phyloP scores from a whole-genome alignment of 2,113 vertebrate genomes.

The Gracilinanus agilis region DNA sequence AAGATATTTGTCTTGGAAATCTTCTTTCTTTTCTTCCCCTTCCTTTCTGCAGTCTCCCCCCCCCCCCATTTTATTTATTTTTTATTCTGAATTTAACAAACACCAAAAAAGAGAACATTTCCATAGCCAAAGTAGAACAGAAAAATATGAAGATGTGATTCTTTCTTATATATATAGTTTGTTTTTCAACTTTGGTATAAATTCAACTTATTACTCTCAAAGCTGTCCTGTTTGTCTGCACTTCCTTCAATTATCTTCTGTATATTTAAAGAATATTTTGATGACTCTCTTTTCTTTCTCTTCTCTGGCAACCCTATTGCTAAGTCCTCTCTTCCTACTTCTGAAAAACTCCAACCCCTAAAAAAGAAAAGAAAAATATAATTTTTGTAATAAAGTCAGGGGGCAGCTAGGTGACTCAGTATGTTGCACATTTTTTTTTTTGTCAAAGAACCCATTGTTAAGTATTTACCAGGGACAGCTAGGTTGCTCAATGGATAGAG shows the following conservation, averaged over 20 bases:
- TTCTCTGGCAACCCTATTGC: neutral
- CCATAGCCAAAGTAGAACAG: too few relatives aligned
- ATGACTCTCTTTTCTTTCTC: neutral
- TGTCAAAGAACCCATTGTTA: too few relatives aligned
- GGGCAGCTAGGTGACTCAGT: too few relatives aligned
- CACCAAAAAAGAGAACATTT: neutral
- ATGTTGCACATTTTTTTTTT: too few relatives aligned
- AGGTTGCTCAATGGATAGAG: too few relatives aligned
- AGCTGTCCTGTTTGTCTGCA: neutral
- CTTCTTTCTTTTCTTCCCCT: neutral
- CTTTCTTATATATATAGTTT: neutral
- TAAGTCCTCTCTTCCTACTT: neutral
- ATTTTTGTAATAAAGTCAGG: neutral
- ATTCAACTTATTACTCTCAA: neutral
- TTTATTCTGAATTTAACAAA: neutral
- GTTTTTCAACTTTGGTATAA: neutral
- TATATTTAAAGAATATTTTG: neutral
- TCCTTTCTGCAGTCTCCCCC: neutral
- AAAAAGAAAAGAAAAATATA: neutral
- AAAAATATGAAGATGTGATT: neutral
- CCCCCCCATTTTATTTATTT: neutral
- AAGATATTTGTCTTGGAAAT: neutral
- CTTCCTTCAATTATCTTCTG: neutral
- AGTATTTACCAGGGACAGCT: too few relatives aligned
- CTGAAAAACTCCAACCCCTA: neutral